These are phyloP conservation scores for Trachythela sp. DNA, from an alignment of 64 coral and sea anemone genomes.

Conservation along the genomic window DNA sequence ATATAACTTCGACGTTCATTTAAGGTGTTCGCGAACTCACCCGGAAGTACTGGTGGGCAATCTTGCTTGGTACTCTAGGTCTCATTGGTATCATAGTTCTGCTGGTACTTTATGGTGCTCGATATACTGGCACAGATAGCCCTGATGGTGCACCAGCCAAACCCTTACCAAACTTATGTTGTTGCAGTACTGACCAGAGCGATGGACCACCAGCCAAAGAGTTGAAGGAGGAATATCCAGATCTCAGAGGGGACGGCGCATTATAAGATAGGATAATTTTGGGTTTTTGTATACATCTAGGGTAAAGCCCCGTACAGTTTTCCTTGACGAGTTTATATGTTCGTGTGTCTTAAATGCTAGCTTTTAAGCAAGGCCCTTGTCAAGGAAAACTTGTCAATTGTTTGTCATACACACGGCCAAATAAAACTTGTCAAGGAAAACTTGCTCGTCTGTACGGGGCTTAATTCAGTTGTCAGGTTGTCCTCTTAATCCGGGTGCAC, in stretches of 20 bases:
- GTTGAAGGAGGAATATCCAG: not conserved
- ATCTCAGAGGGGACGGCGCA: not conserved
- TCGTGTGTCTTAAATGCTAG: no score
- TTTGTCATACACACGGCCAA: no score
- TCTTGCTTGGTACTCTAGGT: slow-evolving; percentile 15
- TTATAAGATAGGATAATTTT: no score
- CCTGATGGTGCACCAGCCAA: not conserved
- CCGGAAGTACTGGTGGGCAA: slow-evolving; percentile 21
- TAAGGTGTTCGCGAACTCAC: not conserved
- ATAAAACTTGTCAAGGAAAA: no score
- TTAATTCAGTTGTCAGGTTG: no score
- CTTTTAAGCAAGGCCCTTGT: no score
- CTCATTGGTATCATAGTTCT: not conserved
- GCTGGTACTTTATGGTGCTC: not conserved
- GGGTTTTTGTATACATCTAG: no score
- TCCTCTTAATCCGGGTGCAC: no score
- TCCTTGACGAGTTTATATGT: no score
- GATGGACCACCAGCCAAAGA: not conserved
- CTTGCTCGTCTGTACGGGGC: no score
- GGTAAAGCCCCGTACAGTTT: no score
- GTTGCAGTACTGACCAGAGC: not conserved
- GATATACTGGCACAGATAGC: not conserved
- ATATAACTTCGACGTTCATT: not conserved
- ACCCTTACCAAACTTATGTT: not conserved
- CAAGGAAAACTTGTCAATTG: no score